Percentiles rank a stretch among this genome's conserved stretches.
These are phyloP conservation scores for Epinotia demarniana DNA, from an alignment of 2,888 invertebrate species.

Conservation along the genomic window DNA sequence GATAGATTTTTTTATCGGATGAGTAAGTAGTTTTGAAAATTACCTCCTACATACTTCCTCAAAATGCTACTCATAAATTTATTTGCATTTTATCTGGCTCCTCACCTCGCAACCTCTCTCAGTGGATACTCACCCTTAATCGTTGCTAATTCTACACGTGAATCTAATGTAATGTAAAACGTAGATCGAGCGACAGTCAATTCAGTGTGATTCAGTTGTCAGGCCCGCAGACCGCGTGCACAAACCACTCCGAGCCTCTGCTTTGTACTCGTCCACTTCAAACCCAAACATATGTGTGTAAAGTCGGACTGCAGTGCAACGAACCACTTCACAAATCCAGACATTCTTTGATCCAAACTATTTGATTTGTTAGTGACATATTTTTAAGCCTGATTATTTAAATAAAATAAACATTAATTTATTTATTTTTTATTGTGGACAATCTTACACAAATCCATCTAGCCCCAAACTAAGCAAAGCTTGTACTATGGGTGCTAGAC, in stretches of 20 bases:
- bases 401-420: too few species aligned
- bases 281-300: slow-evolving; percentile 27
- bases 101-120: too few species aligned
- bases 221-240: slow-evolving; percentile 11
- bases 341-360: slow-evolving; percentile 16
- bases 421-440: too few species aligned
- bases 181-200: slow-evolving; percentile 18
- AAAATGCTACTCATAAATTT: too few species aligned
- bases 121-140: background rate
- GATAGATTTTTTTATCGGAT: too few species aligned
- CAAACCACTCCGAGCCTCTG: slow-evolving; percentile 3
- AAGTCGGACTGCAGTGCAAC: slow-evolving; percentile 17
- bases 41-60: too few species aligned
- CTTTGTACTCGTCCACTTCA: slow-evolving; percentile 20
- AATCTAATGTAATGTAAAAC: slow-evolving; percentile 13
- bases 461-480: too few species aligned
- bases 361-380: slow-evolving; percentile 1
- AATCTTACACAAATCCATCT: too few species aligned
- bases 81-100: too few species aligned
- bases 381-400: slow-evolving; percentile 31
- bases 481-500: too few species aligned
- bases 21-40: too few species aligned
- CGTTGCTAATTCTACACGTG: background rate
- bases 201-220: slow-evolving; percentile 20
- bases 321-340: slow-evolving; percentile 6